Base-by-base conservation (phyloP, 2,797 vertebrate genomes). In the Scarus forsteni region DNA sequence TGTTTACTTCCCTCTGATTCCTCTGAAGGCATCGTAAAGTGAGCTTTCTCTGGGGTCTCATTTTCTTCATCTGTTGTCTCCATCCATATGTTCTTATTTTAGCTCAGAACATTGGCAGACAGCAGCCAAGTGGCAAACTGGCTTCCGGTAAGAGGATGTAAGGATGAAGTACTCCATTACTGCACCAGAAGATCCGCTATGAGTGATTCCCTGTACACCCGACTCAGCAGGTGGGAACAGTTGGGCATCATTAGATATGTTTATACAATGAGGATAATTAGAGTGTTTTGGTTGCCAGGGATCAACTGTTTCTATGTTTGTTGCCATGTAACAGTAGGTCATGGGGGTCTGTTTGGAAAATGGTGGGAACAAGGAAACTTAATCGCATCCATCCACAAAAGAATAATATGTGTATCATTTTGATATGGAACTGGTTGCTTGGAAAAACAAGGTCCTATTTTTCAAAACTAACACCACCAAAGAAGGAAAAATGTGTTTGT, bases 141-240 rank as follows among this genome's bases (percentile, higher is more conserved):
- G 40, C 7, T 52, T 44, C 58, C 56, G 45, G 5, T 70, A 39
- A 79, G 70, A 65, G 57, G 50, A 66, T 60, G 10, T 40, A 58
- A 63, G 55, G 44, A 66, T 36, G 16, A 84, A 67, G 7, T 40
- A 8, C 44, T 75, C 46, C 44, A 39, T 5, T 8, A 3, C 58
- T 36, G 34, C 64, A 43, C 56, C 75, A 59, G 34, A 11, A 68
- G 76, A 80, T 58, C 60, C 52, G 35, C 58, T 40, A 0, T 46
- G 38, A 80, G 27, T 5, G 45, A 69, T 39, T 79, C 70, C 43
- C 61, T 8, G 43, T 70, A 65, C 54, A 14, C 65, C 36, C 49
- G 11, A 46, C 45, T 3, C 39, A 64, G 53, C 82, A 86, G 76
- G 75, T 86, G 80, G 79, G 75, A 77, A 62, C 73, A 70, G 66